Base-by-base conservation (phyloP, 2,888 invertebrate species). In the Stenoptilia bipunctidactyla region DNA sequence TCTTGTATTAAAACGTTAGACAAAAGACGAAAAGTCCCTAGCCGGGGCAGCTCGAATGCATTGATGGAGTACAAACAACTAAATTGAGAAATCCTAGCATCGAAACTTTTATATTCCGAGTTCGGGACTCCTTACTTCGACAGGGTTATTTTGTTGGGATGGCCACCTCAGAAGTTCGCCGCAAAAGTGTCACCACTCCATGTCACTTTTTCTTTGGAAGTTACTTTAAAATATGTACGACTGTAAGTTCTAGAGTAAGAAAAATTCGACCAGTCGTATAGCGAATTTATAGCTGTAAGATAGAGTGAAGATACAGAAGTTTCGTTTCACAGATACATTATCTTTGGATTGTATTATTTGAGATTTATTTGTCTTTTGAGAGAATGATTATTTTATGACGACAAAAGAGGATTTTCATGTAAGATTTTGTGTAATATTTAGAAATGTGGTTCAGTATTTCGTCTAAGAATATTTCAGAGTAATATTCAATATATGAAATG, bases 211-310 rank as follows among this genome's bases (percentile, higher is more conserved):
- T 63, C 68, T 65, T 61, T 50, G 55, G 58, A 69, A 74, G 65
- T 74, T 66, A 73, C 77, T 82, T 79, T 82, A 82, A 82, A 82
- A 82, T 83, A 83, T 83, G 82, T 82, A 80, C 77, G 80, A 75
- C 65, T 59, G 30, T 30, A n/a, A 30, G 30, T 30, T 30, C 2
- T 30, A 30, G 12, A 30, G 30, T 30, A 30, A 30, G 30, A 30
- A 30, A 30, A 30, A 30, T 30, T 30, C 30, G 30, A 30, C 6
- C 6, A 61, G 59, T 62, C 59, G 64, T 62, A 61, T 57, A 54
- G 64, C 58, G 57, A 71, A 73, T 77, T 70, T 72, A 75, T 71
- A 74, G 73, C 73, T 71, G 51, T 53, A 51, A 59, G 63, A 70
- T 69, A 56, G 65, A 65, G 56, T 61, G 55, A 12, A 12, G 2